These are phyloP conservation scores for Lepidocyrtoides sp. DNA, from an alignment of 2,888 invertebrate genomes.

Conservation along the genomic window DNA sequence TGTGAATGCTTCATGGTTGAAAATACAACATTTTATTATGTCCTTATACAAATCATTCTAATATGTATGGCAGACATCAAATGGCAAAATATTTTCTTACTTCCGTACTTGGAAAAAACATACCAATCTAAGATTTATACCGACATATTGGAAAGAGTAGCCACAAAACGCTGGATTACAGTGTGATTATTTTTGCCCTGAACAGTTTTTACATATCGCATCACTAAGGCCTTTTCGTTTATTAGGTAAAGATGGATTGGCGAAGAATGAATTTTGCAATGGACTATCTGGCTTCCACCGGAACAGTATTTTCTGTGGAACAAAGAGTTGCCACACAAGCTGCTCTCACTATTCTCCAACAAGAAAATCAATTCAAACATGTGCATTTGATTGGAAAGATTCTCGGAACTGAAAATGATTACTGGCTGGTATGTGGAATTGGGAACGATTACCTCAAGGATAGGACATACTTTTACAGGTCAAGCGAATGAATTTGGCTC, in stretches of 20 bases:
- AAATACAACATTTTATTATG: too few relatives aligned
- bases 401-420: slow-evolving; percentile 92
- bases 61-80: too few relatives aligned
- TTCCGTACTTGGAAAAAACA: too few relatives aligned
- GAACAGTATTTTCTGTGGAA: slow-evolving; percentile 91
- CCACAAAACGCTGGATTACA: too few relatives aligned
- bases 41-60: too few relatives aligned
- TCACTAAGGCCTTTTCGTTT: not conserved
- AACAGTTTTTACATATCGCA: not conserved
- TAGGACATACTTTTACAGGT: slow-evolving; percentile 93
- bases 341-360: slow-evolving; percentile 92
- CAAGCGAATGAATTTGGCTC: slow-evolving; percentile 75
- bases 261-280: slow-evolving; percentile 88
- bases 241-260: slow-evolving; percentile 88
- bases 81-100: too few relatives aligned
- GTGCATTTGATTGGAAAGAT: slow-evolving; percentile 96
- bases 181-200: not conserved
- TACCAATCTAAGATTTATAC: too few relatives aligned
- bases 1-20: too few relatives aligned
- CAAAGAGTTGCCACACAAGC: slow-evolving; percentile 91
- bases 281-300: slow-evolving; percentile 89
- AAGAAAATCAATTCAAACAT: slow-evolving; percentile 94
- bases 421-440: slow-evolving; percentile 94
- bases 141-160: too few relatives aligned
- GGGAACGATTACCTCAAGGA: slow-evolving; percentile 91